Evolutionary conservation across 2,888 invertebrate genomes (phyloP).

Genomic region (Lasioglossum leucozonium): DNA sequence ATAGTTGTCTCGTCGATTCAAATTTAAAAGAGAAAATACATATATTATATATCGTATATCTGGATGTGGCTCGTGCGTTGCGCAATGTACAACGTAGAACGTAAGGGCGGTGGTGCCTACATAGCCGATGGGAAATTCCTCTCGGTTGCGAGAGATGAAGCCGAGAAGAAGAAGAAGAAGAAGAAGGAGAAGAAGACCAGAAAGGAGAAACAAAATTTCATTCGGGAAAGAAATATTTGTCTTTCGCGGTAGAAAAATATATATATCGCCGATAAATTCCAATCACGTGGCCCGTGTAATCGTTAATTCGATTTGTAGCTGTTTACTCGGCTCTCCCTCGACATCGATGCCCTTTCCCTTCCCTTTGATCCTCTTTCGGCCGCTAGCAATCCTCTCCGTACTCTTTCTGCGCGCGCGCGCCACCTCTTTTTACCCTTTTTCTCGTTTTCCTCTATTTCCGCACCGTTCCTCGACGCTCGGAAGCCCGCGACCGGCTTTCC

Average conservation of each 20-base stretch:
- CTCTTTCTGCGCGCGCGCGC: background rate
- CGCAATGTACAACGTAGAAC: background rate
- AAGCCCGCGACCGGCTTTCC: background rate
- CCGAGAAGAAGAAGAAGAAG: background rate
- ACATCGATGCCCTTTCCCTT: conserved; percentile 54
- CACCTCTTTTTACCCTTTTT: background rate
- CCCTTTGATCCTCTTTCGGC: conserved; percentile 25
- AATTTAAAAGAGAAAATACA: background rate
- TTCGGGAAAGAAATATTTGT: conserved; percentile 20
- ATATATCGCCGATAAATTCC: conserved; percentile 26
- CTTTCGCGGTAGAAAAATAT: background rate
- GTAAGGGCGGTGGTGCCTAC: background rate
- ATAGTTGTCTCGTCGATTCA: conserved; percentile 1
- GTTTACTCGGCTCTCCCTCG: conserved; percentile 66
- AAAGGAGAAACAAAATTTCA: conserved; percentile 3
- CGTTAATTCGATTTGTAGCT: conserved; percentile 78
- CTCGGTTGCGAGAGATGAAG: background rate
- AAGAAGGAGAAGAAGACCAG: background rate
- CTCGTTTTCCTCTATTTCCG: conserved; percentile 24
- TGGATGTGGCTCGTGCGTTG: background rate
- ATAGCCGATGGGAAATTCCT: background rate
- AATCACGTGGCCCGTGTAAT: conserved; percentile 49
- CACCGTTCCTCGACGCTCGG: conserved; percentile 18
- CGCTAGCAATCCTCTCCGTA: conserved; percentile 36
- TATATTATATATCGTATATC: too few species aligned